These are phyloP conservation scores for Dicyrtoma fusca DNA, from an alignment of 2,888 invertebrate species.

Conservation along the genomic window DNA sequence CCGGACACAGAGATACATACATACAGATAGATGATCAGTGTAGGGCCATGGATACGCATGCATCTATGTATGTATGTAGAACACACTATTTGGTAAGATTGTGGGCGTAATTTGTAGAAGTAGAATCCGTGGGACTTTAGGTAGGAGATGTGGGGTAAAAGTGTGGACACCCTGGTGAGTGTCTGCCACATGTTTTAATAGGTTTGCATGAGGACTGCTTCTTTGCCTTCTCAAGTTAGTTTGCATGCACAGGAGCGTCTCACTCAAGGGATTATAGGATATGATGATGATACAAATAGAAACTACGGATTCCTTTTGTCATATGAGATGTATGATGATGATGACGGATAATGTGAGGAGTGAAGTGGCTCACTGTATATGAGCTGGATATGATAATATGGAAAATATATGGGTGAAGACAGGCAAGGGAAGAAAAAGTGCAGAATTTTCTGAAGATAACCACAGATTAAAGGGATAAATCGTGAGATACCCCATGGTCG, in stretches of 20 bases:
- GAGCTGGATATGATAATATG: too few relatives aligned
- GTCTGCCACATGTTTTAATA: constrained; percentile 44
- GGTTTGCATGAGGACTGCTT: constrained; percentile 12
- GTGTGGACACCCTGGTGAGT: constrained; percentile 45
- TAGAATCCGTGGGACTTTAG: constrained; percentile 40
- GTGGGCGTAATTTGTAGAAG: constrained; percentile 25
- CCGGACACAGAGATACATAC: too few relatives aligned
- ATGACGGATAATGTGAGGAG: too few relatives aligned
- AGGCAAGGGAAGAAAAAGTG: constrained; percentile 16
- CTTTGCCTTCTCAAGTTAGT: constrained; percentile 14
- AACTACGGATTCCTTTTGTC: not conserved
- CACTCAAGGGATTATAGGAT: not conserved
- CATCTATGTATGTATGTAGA: too few relatives aligned
- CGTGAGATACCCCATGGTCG: constrained; percentile 38
- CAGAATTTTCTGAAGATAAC: constrained; percentile 36
- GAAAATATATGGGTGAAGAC: not conserved
- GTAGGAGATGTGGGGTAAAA: constrained; percentile 33
- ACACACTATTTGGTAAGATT: too few relatives aligned
- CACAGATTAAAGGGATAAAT: constrained; percentile 39
- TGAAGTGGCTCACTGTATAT: too few relatives aligned
- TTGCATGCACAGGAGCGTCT: constrained; percentile 10
- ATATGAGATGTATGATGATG: too few relatives aligned
- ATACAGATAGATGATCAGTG: too few relatives aligned
- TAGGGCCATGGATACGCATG: too few relatives aligned
- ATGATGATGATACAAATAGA: not conserved